These are phyloP conservation scores for Colistium nudipinnis DNA, from an alignment of 2,113 vertebrate genomes.

Conservation along the genomic window DNA sequence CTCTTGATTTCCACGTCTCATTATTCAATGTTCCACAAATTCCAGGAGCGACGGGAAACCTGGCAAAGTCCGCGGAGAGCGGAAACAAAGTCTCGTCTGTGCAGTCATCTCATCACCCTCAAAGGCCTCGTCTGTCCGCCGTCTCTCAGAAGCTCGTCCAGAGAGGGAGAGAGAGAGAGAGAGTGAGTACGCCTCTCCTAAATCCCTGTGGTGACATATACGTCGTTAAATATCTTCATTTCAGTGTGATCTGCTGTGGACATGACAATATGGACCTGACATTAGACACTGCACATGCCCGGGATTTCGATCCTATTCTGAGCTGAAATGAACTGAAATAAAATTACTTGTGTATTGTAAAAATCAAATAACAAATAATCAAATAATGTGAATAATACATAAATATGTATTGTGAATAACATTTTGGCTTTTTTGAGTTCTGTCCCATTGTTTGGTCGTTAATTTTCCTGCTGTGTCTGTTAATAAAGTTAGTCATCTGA, in stretches of 20 bases:
- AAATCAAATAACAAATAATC: too few species aligned
- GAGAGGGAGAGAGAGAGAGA: slow-evolving; percentile 15
- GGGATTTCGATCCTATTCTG: too few species aligned
- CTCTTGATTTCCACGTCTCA: slow-evolving; percentile 63
- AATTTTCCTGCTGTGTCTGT: neutral
- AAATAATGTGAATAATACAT: too few species aligned
- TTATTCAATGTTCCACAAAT: slow-evolving; percentile 57
- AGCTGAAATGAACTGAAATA: too few species aligned
- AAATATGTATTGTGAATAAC: too few species aligned
- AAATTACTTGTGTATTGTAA: too few species aligned
- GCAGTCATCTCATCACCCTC: slow-evolving; percentile 72
- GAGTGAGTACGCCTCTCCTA: too few species aligned
- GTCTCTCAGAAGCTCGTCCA: slow-evolving; percentile 70
- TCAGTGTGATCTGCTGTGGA: slow-evolving; percentile 12
- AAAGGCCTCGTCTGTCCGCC: slow-evolving; percentile 71
- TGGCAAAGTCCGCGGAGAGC: slow-evolving; percentile 40
- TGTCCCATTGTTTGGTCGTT: neutral
- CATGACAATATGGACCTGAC: too few species aligned
- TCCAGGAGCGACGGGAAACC: slow-evolving; percentile 55
- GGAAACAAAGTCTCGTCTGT: slow-evolving; percentile 78
- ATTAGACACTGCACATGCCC: too few species aligned
- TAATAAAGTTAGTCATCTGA: neutral
- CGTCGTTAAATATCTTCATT: slow-evolving; percentile 19
- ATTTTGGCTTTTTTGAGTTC: too few species aligned
- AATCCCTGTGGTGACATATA: too few species aligned